Percentiles rank a stretch among this genome's conserved stretches.
Evolutionary conservation across 1,140 invertebrate species (phyloP).

Genomic region (Dreissena polymorpha): DNA sequence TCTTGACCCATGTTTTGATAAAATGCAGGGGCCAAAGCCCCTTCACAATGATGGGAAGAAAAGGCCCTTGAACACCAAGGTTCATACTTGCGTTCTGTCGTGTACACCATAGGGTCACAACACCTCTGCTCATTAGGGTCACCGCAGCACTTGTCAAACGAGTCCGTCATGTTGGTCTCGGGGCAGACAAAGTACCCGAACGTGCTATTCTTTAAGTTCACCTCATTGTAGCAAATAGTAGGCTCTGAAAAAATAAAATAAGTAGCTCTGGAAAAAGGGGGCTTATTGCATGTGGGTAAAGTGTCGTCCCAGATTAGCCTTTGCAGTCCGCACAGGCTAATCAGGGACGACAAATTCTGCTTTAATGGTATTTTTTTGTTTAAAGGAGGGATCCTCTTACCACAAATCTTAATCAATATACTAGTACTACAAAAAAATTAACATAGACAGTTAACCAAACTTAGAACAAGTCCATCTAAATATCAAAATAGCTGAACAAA

Average conservation of each 20-base stretch:
- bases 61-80: too few relatives aligned
- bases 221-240: constrained; percentile 42
- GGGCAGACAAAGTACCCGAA: constrained; percentile 50
- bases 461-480: too few relatives aligned
- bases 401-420: not conserved
- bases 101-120: not conserved
- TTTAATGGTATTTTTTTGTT: too few relatives aligned
- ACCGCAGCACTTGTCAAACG: constrained; percentile 41
- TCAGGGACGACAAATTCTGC: too few relatives aligned
- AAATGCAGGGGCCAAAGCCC: too few relatives aligned
- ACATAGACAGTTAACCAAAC: too few relatives aligned
- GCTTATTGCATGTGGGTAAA: not conserved
- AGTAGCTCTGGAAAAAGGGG: not conserved
- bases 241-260: constrained; percentile 30
- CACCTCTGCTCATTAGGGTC: constrained; percentile 30
- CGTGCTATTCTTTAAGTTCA: constrained; percentile 35
- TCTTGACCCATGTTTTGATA: too few relatives aligned
- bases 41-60: too few relatives aligned
- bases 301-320: not conserved
- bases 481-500: too few relatives aligned
- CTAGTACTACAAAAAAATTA: too few relatives aligned
- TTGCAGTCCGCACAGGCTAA: too few relatives aligned
- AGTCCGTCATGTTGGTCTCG: constrained; percentile 7
- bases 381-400: not conserved
- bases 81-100: not conserved